Percentiles rank a stretch among this genome's conserved stretches.
Conservation (phyloP, 2,113 vertebrate species). For the Phaethornis superciliosus region DNA sequence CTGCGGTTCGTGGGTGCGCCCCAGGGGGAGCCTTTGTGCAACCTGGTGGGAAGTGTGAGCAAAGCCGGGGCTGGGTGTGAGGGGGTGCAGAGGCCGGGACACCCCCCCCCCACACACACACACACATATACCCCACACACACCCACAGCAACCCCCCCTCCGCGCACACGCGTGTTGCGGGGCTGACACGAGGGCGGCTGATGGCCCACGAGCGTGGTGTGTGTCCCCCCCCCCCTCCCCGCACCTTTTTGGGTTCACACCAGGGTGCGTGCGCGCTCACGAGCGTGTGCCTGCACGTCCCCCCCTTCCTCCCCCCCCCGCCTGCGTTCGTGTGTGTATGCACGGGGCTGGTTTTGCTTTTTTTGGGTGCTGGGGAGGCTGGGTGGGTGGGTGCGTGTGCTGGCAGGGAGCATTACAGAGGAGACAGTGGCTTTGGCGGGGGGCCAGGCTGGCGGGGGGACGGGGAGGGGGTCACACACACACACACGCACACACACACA, state of each 20-base stretch:
- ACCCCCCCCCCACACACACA: too few relatives aligned
- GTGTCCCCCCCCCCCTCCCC: fast-evolving
- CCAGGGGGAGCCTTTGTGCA: neutral
- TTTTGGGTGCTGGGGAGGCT: neutral
- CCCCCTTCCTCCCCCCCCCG: fast-evolving
- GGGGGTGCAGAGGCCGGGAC: too few relatives aligned
- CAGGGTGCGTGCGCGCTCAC: neutral
- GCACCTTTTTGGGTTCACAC: fast-evolving
- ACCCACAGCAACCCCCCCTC: too few relatives aligned
- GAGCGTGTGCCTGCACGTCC: neutral
- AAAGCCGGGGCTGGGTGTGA: neutral
- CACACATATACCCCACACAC: too few relatives aligned
- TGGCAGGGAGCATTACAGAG: slow-evolving; percentile 76
- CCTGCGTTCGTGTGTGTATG: fast-evolving
- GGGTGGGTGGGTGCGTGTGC: neutral
- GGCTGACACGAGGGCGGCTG: too few relatives aligned
- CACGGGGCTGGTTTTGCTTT: neutral
- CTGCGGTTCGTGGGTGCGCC: slow-evolving; percentile 47
- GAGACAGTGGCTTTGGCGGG: slow-evolving; percentile 86
- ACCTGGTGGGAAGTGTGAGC: neutral
- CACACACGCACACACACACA: neutral
- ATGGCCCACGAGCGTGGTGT: fast-evolving
- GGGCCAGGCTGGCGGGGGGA: slow-evolving; percentile 71
- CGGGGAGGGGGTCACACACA: slow-evolving; percentile 23
- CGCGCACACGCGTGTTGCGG: neutral